A percentile compares a stretch with the other conserved stretches of the same genome.
These are phyloP conservation scores for Sebastolobus alascanus DNA, from an alignment of 2,797 vertebrate genomes.

Conservation along the genomic window DNA sequence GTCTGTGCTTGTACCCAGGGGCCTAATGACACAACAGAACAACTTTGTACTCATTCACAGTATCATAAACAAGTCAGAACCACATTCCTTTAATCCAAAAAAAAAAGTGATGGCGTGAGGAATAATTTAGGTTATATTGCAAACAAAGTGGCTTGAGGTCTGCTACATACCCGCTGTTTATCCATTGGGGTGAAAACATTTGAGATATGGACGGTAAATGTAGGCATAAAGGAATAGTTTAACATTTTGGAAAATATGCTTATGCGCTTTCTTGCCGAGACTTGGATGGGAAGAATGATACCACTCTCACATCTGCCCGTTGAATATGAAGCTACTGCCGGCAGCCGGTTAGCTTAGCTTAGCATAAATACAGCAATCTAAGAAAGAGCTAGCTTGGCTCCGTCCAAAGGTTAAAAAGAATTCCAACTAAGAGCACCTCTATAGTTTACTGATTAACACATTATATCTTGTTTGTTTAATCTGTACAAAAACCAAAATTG, in stretches of 20 bases:
- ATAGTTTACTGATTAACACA: neutral
- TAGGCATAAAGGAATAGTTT: neutral
- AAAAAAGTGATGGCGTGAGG: neutral
- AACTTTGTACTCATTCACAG: conserved; percentile 51
- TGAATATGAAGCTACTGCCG: neutral
- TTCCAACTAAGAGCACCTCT: neutral
- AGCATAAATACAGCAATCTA: neutral
- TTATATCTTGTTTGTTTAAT: neutral
- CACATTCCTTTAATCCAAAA: conserved; percentile 26
- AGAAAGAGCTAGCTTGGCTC: neutral
- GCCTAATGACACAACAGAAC: conserved; percentile 60
- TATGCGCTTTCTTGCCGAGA: neutral
- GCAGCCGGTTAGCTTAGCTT: neutral
- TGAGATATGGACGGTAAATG: neutral
- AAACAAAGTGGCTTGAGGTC: conserved; percentile 10
- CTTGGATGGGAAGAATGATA: neutral
- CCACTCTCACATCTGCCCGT: neutral
- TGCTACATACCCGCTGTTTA: neutral
- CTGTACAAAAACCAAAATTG: neutral
- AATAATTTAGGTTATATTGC: conserved; percentile 11
- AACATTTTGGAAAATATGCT: neutral
- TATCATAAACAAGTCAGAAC: conserved; percentile 59
- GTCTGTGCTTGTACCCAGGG: conserved; percentile 42
- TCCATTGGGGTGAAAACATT: neutral
- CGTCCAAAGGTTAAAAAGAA: neutral